Base-by-base conservation (phyloP, 2,113 vertebrate genomes). In the Bolborhynchus lineola region DNA sequence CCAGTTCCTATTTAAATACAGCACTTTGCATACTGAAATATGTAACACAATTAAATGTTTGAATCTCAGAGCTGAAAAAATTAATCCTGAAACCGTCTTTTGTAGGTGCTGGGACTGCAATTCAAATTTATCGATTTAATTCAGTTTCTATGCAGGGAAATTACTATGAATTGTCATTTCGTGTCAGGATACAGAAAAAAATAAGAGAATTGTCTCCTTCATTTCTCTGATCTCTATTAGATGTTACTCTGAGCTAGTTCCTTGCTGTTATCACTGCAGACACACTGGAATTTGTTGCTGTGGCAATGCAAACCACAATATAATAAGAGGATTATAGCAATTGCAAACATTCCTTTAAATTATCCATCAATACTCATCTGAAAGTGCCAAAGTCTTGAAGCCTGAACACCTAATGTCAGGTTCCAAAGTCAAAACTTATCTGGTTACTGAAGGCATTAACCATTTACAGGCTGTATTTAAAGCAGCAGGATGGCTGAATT, bases 211-310 rank as follows among this genome's bases (percentile, higher is more conserved):
- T 71, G 50, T 13, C 42, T 17, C 71, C 11, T 50, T 78, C 37
- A 83, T 67, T 94, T 26, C 63, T 93, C 86, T 86, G 74, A 62
- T 94, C 37, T 95, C 93, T 78, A 52, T 88, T 79, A 78, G 81
- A 47, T 72, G 86, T 47, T 94, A 13, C 78, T 74, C 53, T 42
- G 50, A 60, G 88, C 65, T 49, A 35, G n/a, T 29, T 77, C 50
- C 44, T 64, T 68, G 94, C 80, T 47, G 29, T 55, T 67, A n/a
- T 79, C 35, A 49, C 31, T 75, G 59, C 87, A n/a, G 26, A 63
- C 88, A 84, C 28, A 13, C 37, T 81, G 47, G 55, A 87, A 57
- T 90, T 50, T 77, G 72, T 86, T 79, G 20, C 79, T 88, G 81
- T 68, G 67, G 64, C 59, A 76, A 82, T 84, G 78, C 75, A 84